Evolutionary conservation across 2,113 vertebrate species (phyloP), one percentile per base, ranked within the genome.

Genomic region (Hippopotamus amphibius): DNA sequence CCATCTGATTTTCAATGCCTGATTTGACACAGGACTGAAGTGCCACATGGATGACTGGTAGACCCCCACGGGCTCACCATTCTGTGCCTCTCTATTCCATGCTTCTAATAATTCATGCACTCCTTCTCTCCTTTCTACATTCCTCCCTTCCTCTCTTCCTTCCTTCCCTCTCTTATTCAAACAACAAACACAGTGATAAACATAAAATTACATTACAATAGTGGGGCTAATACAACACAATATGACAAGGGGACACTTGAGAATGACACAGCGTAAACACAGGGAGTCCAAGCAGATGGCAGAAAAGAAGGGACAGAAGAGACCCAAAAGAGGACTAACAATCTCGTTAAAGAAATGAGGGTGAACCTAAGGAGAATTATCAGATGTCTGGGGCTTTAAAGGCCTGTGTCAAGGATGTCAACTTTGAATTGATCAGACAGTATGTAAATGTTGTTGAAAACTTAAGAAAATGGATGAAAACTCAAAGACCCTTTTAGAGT

Each of bases 31-130:
- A 88, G 28, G 30, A 24, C 8, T 0, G 17, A 7, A 9, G 48
- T n/a, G 57, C 22, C 28, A 2, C 30, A 5, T 28, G 33, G 63
- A 50, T 0, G 16, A 24, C 22, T 37, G 14, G 19, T 10, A 48
- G 15, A 46, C 2, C 14, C 43, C 2, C 6, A 43, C 0, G 1
- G 30, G 15, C 8, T 76, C 3, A 37, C 30, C 65, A 43, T n/a
- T 33, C n/a, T 81, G 16, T 28, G 28, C n/a, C 37, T 37, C 19
- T 53, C 0, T 46, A 37, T 10, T 65, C 33, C 66, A 46, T 7
- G 4, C 72, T 72, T 66, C 14, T 28, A 63, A 81, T 13, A 63
- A 69, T 37, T 74, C 46, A 30, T 0, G 17, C n/a, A 15, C 50
- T 6, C 1, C 22, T 26, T 12, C 26, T 46, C 13, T 50, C n/a